Conservation (phyloP, 2,113 vertebrate genomes). For the Mustela nigripes region DNA sequence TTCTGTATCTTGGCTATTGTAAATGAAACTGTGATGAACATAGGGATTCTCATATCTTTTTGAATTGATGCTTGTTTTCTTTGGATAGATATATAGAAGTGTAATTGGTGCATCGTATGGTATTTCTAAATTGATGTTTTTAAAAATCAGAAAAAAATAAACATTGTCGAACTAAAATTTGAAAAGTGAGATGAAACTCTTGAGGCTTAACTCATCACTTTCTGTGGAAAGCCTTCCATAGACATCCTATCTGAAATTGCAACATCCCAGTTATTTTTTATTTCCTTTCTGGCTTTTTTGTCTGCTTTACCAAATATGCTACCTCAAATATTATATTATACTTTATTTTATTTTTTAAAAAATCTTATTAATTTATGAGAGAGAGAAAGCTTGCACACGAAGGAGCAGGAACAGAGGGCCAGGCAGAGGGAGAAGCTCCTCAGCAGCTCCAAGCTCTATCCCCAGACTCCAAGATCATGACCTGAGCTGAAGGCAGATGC, state of each 20-base stretch:
- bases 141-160: neutral
- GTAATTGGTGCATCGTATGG: neutral
- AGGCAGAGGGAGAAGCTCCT: neutral
- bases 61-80: neutral
- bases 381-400: too few species aligned
- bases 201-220: neutral
- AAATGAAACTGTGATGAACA: neutral
- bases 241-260: neutral
- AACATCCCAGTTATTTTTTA: neutral
- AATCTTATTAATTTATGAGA: neutral
- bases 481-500: neutral
- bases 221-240: fast-evolving
- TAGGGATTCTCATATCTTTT: neutral
- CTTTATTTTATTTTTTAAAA: neutral
- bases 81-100: neutral
- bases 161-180: neutral
- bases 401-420: neutral
- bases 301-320: neutral
- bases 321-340: neutral
- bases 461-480: neutral
- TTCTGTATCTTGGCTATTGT: neutral
- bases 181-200: neutral
- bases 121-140: neutral
- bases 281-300: neutral
- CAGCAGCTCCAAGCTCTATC: neutral